These are phyloP conservation scores for Smittia sp. DNA, from an alignment of 2,888 invertebrate species.

Conservation along the genomic window DNA sequence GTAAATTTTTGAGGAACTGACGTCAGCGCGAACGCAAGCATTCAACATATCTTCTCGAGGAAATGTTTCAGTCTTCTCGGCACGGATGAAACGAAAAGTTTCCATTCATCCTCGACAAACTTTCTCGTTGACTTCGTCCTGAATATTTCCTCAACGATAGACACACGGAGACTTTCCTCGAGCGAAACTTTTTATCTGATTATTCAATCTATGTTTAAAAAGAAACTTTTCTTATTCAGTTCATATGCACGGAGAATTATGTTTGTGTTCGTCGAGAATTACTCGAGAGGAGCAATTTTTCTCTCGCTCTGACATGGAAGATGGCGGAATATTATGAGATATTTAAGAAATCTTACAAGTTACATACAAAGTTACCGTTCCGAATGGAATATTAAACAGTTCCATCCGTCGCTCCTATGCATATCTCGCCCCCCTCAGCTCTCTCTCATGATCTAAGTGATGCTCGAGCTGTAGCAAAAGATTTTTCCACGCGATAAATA, in stretches of 20 bases:
- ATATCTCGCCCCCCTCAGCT: background rate
- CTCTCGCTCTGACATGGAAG: background rate
- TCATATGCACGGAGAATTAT: conserved; percentile 40
- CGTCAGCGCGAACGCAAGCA: background rate
- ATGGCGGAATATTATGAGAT: conserved; percentile 14
- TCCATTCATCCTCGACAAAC: background rate
- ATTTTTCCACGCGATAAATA: conserved; percentile 22
- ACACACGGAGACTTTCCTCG: conserved; percentile 1
- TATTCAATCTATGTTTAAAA: conserved; percentile 40
- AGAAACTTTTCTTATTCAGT: conserved; percentile 34
- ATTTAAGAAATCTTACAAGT: conserved; percentile 25
- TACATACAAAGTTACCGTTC: background rate
- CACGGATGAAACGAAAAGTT: background rate
- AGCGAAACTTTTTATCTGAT: conserved; percentile 39
- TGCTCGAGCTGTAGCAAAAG: background rate
- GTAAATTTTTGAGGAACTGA: conserved; percentile 11
- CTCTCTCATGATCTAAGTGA: background rate
- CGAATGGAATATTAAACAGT: conserved; percentile 14
- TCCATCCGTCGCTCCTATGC: background rate
- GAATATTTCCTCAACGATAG: background rate
- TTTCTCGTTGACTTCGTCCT: conserved; percentile 26
- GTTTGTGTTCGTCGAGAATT: conserved; percentile 34
- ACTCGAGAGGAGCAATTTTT: background rate
- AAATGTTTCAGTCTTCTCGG: background rate
- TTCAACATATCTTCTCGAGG: background rate